Conservation (phyloP, 2,888 invertebrate species). For the Sepiola atlantica region DNA sequence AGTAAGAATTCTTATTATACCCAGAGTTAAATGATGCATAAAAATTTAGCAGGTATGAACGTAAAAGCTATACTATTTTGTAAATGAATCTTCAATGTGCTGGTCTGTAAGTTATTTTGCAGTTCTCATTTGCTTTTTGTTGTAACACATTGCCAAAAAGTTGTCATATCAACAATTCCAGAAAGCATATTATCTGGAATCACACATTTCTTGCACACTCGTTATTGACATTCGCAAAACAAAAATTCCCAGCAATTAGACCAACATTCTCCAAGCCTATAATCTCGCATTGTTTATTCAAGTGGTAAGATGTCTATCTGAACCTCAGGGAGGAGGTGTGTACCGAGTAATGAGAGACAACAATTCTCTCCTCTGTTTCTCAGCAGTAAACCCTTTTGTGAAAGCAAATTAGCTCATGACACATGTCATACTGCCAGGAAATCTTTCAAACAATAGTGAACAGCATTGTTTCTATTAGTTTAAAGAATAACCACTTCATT, state of each 20-base stretch:
- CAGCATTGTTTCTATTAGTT: background rate
- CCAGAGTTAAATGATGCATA: background rate
- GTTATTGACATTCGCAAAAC: conserved; percentile 2
- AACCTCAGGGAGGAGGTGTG: background rate
- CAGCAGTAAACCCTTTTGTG: conserved; percentile 1
- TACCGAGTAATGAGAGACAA: background rate
- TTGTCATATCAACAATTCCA: conserved; percentile 15
- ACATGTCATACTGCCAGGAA: background rate
- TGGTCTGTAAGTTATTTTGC: background rate
- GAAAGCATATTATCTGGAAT: background rate
- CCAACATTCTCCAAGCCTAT: background rate
- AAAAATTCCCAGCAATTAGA: background rate
- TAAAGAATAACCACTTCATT: background rate
- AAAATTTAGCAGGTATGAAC: background rate
- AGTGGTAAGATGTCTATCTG: background rate
- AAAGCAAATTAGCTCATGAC: background rate
- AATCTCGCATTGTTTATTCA: conserved; percentile 14
- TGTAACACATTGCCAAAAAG: background rate
- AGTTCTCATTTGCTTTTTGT: background rate
- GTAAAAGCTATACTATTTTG: background rate
- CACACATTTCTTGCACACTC: background rate
- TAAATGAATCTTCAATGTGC: background rate
- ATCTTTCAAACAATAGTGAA: background rate
- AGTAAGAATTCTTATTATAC: too few relatives aligned
- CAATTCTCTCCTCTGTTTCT: background rate